phyloP scores from a whole-genome alignment of 2,113 vertebrate genomes.

The Paramormyrops kingsleyae region DNA sequence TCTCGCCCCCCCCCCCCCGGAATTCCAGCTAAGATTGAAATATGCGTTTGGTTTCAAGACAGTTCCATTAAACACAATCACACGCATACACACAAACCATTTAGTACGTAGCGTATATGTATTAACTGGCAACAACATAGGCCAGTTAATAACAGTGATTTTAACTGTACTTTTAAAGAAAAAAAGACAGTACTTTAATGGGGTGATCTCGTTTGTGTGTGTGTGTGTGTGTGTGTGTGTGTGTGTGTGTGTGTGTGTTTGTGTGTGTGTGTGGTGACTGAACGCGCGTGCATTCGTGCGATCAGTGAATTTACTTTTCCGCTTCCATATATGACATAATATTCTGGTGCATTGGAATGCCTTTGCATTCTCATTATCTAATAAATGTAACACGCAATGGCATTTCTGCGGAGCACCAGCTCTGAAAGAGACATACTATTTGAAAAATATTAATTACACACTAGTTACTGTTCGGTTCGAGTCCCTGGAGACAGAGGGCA shows the following conservation, averaged over 20 bases:
- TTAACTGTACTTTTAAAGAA: neutral
- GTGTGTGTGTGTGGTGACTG: neutral
- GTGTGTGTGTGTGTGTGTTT: neutral
- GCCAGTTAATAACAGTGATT: neutral
- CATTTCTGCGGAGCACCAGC: neutral
- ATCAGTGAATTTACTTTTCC: neutral
- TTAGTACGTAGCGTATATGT: neutral
- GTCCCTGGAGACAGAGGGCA: neutral
- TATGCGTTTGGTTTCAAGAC: neutral
- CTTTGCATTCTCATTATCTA: neutral
- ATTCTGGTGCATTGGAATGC: neutral
- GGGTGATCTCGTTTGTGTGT: neutral
- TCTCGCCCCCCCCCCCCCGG: neutral
- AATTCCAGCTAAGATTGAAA: neutral
- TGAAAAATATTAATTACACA: neutral
- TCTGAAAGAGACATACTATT: neutral
- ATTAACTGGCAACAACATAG: neutral
- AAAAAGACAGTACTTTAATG: too few species aligned
- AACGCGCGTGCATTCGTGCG: neutral
- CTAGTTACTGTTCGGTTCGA: neutral
- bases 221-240: neutral
- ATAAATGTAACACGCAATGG: neutral
- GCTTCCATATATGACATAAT: neutral
- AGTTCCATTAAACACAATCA: neutral
- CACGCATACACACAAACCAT: neutral